Base-by-base conservation (phyloP, 1,140 invertebrate species). In the Penaeus chinensis region DNA sequence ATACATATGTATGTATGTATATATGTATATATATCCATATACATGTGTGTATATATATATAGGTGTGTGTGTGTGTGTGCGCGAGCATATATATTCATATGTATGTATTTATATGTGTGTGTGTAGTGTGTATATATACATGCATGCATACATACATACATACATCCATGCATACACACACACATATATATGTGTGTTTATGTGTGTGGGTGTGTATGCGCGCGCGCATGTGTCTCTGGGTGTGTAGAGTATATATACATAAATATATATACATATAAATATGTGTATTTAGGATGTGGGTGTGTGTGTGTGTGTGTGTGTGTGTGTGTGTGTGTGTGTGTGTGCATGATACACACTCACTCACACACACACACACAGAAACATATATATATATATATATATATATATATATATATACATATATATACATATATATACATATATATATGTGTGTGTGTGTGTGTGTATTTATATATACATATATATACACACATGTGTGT, bases 381-480 rank as follows among this genome's bases (percentile, higher is more conserved):
- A 13, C 13, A 69, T 69, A 69, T 69, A 18, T 69, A 18, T 69
- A 18, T 5, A 11, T 69, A 18, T 69, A 18, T 69, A 18, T 69
- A 18, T 69, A 18, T 69, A 18, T 69, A 18, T 69, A 18, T 7
- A 69, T 69, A 69, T 69, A 69, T 69, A 69, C 18, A 69, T 69
- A 69, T 69, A 69, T 69, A 69, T 69, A 69, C 18, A 32, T 69
- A 69, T 69, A 69, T 69, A 69, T 69, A 69, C 18, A 32, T 69
- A 69, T 69, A 32, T 69, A 69, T 69, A 69, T 69, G 18, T 69
- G 18, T 32, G 18, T 69, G 18, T 69, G 18, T 69, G 18, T 69
- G 18, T 32, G 18, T 18, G 18, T 69, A 69, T 32, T 8, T 69
- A 69, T 69, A 69, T 69, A 69, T 69, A 69, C 11, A 69, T 69